Conservation (phyloP, 2,113 vertebrate species). For the Hemichromis elongatus region DNA sequence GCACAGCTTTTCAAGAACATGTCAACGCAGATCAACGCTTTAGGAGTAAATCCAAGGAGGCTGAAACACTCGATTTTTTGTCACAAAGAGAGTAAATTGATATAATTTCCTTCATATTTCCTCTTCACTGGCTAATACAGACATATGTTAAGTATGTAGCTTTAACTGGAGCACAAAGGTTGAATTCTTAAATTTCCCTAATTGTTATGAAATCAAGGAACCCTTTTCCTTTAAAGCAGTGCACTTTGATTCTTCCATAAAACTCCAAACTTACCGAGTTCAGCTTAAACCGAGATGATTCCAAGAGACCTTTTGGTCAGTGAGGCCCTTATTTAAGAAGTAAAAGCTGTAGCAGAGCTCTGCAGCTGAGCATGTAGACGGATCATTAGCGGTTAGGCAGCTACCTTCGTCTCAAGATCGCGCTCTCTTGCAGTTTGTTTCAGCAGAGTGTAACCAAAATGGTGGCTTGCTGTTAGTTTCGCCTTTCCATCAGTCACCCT, state of each 20-base stretch:
- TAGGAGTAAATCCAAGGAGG: conserved; percentile 45
- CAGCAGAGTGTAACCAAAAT: not conserved
- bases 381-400: not conserved
- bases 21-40: conserved; percentile 49
- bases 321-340: not conserved
- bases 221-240: not conserved
- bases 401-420: not conserved
- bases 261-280: not conserved
- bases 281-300: not conserved
- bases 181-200: not conserved
- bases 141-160: not conserved
- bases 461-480: not conserved
- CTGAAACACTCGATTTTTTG: conserved; percentile 4
- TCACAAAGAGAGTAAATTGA: not conserved
- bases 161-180: not conserved
- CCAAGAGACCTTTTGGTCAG: not conserved
- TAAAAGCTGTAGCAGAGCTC: not conserved
- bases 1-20: conserved; percentile 35
- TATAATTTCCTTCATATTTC: not conserved
- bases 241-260: not conserved
- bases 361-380: not conserved
- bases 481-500: not conserved
- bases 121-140: not conserved
- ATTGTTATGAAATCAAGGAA: not conserved
- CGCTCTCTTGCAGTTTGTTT: not conserved